Base-by-base conservation (phyloP, 2,113 vertebrate species). In the Grallaria varia region DNA sequence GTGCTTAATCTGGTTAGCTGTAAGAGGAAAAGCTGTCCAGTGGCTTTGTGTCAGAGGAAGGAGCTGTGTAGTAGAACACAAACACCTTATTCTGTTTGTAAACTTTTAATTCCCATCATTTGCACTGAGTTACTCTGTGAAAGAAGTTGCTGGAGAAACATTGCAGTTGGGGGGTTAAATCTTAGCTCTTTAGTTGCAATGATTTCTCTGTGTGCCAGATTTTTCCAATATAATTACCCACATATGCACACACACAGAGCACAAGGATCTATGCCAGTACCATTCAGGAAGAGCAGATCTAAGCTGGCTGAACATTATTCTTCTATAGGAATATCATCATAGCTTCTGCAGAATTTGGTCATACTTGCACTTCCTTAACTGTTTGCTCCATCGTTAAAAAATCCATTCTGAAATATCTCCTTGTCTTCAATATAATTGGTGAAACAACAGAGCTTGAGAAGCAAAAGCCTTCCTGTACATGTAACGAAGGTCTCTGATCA, bases 1-100 rank as follows among this genome's bases (percentile, higher is more conserved):
- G 90, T 25, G 73, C 45, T 84, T 93, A 95, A 95, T 94, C 90
- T 93, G 90, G 80, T 92, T 92, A 94, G 85, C 93, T 71, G 58
- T 64, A 89, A 93, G 47, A 93, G 13, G 56, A 81, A 95, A 96
- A 96, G 93, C 93, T 89, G 73, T 8, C 76, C 47, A 6, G 56
- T 68, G 93, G 86, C 94, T 95, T 83, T 77, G 80, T 82, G 79
- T 58, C 86, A 74, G 85, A 81, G 74, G 58, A 69, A 84, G 1
- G 66, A 84, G 66, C 81, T 67, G 56, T 8, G 62, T 4, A 60
- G 24, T 1, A 27, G 33, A 58, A 14, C 8, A 23, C 49, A 44
- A 80, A 72, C 53, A 35, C 55, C 75, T 96, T 13, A 72, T 52
- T 55, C 59, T 56, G 67, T 66, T 85, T 90, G 90, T 58, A 89